phyloP scores from a whole-genome alignment of 2,113 vertebrate genomes.

The Orcinus orca region DNA sequence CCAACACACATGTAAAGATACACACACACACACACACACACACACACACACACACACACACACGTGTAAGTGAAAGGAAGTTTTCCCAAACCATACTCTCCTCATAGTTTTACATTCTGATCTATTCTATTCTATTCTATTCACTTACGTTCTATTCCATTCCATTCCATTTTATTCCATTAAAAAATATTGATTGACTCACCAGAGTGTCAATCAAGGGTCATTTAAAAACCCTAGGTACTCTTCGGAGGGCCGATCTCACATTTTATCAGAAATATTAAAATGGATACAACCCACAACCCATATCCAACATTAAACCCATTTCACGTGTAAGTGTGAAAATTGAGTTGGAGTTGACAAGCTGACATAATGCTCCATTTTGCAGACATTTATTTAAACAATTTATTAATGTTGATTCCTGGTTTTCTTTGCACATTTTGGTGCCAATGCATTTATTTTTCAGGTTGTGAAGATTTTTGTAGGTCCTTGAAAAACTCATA shows the following conservation, averaged over 20 bases:
- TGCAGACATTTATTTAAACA: constrained; percentile 19
- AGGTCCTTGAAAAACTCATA: constrained; percentile 36
- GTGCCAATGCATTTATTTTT: constrained; percentile 30
- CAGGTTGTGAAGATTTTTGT: constrained; percentile 39
- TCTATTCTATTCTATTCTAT: background rate
- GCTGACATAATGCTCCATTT: constrained; percentile 6
- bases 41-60: background rate
- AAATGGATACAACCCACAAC: background rate
- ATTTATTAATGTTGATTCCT: constrained; percentile 37
- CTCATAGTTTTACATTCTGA: background rate
- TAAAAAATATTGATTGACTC: background rate
- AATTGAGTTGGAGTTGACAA: background rate
- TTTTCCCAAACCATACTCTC: background rate
- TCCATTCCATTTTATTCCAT: background rate
- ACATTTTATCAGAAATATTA: background rate
- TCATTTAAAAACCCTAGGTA: background rate
- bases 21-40: background rate
- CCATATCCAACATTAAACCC: background rate
- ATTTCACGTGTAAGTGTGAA: constrained; percentile 39
- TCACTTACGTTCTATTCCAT: background rate
- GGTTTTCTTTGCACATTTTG: constrained; percentile 42
- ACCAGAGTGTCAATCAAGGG: background rate
- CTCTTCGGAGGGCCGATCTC: background rate
- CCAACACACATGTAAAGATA: background rate
- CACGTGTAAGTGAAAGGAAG: background rate